These are phyloP conservation scores for Steatornis caripensis DNA, from an alignment of 2,113 vertebrate species.

Conservation along the genomic window DNA sequence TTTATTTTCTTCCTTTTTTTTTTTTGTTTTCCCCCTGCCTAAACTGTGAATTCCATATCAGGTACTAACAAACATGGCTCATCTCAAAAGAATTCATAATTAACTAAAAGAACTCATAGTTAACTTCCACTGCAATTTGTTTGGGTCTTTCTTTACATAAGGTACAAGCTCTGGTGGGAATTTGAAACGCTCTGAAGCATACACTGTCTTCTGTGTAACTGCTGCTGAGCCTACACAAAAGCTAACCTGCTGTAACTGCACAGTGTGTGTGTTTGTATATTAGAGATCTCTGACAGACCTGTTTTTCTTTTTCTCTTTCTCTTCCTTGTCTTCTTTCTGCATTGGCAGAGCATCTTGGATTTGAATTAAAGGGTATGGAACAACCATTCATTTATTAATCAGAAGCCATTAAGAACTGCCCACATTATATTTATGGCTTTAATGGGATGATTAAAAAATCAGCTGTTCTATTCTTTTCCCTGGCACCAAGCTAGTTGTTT, in stretches of 20 bases:
- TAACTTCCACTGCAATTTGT: constrained; percentile 39
- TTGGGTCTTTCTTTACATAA: constrained; percentile 29
- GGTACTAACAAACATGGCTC: constrained; percentile 70
- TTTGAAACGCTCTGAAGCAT: neutral
- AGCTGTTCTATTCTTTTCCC: constrained; percentile 47
- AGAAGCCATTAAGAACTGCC: constrained; percentile 67
- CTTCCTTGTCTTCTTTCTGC: constrained; percentile 85
- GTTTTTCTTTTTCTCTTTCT: constrained; percentile 74
- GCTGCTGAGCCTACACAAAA: constrained; percentile 30
- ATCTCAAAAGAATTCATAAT: constrained; percentile 62
- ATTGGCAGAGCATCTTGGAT: constrained; percentile 98
- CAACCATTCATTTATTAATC: constrained; percentile 83
- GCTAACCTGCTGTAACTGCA: constrained; percentile 73
- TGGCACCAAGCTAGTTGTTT: constrained; percentile 30
- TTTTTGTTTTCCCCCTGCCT: neutral
- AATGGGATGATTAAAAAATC: constrained; percentile 68
- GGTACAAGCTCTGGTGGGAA: neutral
- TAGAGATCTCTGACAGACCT: constrained; percentile 75
- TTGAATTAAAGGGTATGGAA: constrained; percentile 99
- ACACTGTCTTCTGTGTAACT: constrained; percentile 31
- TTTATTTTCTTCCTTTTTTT: neutral
- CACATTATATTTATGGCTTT: constrained; percentile 68
- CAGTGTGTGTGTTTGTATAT: constrained; percentile 65
- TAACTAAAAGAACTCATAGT: constrained; percentile 60
- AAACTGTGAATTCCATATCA: constrained; percentile 54